A percentile compares a stretch with the other conserved stretches of the same genome.
Evolutionary conservation across 2,888 invertebrate species (phyloP).

Genomic region (Andrena praecox): DNA sequence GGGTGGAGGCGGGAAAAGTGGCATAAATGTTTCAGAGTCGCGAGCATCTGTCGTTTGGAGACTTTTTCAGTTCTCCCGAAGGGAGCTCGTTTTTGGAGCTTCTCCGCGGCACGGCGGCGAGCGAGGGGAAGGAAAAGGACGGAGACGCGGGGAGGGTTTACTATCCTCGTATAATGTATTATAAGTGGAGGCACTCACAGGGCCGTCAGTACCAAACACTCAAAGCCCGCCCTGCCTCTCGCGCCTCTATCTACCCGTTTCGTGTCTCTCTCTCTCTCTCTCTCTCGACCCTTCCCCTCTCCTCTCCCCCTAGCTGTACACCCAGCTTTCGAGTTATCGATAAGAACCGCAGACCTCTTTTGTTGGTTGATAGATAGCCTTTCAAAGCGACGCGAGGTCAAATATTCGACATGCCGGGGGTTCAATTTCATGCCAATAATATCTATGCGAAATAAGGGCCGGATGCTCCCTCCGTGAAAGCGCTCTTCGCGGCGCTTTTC

Average conservation of each 20-base stretch:
- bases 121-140: constrained; percentile 46
- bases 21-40: constrained; percentile 67
- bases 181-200: constrained; percentile 77
- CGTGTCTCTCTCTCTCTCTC: constrained; percentile 41
- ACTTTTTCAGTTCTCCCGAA: constrained; percentile 55
- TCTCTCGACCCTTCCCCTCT: not conserved
- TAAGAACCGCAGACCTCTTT: constrained; percentile 77
- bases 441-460: constrained; percentile 64
- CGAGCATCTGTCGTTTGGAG: constrained; percentile 68
- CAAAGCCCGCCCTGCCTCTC: constrained; percentile 53
- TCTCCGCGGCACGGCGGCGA: constrained; percentile 22
- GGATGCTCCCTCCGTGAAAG: constrained; percentile 25
- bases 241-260: constrained; percentile 42
- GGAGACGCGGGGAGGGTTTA: constrained; percentile 46
- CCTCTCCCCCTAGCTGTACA: constrained; percentile 57
- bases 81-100: constrained; percentile 58
- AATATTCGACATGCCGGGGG: constrained; percentile 73
- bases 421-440: constrained; percentile 79
- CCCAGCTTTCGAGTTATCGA: constrained; percentile 78
- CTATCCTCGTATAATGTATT: constrained; percentile 75
- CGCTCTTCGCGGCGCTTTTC: constrained; percentile 24
- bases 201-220: constrained; percentile 79
- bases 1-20: constrained; percentile 41
- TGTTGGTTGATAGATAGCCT: constrained; percentile 78
- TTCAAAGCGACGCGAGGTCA: constrained; percentile 74